Percentiles rank a stretch among this genome's conserved stretches.
phyloP scores from a whole-genome alignment of 2,113 vertebrate genomes.

The Himantopus leucocephalus region DNA sequence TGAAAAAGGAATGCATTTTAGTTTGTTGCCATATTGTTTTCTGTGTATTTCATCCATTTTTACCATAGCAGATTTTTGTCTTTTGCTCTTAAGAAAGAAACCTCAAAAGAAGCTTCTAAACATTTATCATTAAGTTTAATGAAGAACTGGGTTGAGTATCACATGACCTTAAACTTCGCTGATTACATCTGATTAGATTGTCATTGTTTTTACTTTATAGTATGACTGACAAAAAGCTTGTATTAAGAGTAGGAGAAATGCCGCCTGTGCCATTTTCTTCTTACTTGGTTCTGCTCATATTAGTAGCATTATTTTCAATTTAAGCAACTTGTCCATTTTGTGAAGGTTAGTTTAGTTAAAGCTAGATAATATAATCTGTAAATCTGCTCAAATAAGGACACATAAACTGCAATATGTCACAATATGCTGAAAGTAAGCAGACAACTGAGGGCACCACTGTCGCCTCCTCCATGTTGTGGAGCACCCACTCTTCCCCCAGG shows the following conservation, averaged over 20 bases:
- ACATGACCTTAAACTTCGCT: not conserved
- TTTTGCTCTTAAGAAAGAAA: not conserved
- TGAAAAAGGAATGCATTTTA: not conserved
- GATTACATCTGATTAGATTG: not conserved
- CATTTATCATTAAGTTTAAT: not conserved
- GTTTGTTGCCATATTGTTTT: not conserved
- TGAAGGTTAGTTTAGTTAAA: not conserved
- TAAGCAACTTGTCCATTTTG: not conserved
- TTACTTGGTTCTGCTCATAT: not conserved
- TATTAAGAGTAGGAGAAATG: not conserved
- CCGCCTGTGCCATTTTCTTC: not conserved
- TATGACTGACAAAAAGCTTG: not conserved
- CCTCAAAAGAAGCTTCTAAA: not conserved
- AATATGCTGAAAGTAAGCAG: accelerated
- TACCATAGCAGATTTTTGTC: not conserved
- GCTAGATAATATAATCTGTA: not conserved
- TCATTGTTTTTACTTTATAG: not conserved
- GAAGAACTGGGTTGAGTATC: not conserved
- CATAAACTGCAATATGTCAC: not conserved
- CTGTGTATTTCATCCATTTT: not conserved
- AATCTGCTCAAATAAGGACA: not conserved
- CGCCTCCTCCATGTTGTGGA: not conserved
- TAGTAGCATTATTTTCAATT: not conserved
- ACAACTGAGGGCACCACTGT: not conserved
- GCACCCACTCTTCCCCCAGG: not conserved